Evolutionary conservation across 2,113 vertebrate genomes (phyloP), one percentile per base, ranked within the genome.

Genomic region (Prietella phreatophila): DNA sequence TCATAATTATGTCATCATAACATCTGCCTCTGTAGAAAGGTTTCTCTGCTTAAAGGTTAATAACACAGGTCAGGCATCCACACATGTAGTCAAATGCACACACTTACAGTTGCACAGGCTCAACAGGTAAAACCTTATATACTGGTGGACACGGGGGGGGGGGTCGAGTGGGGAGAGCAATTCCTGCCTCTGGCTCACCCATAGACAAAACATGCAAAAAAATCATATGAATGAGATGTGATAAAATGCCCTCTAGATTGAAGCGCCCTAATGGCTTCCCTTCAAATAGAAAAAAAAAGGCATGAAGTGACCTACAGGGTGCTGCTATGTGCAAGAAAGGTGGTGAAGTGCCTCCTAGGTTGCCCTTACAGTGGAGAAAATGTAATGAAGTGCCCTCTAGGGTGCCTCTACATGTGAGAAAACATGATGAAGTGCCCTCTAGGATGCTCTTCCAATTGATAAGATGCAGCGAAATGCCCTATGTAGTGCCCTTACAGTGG

Each of bases 1-100:
- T 85, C 75, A 85, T 89, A 82, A 90, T 89, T 89, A 88, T 78
- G 73, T 82, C 86, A 88, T 63, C 55, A 33, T 82, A 85, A 67
- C 76, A 88, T 80, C 71, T 86, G 75, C 73, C 58, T 87, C 58
- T 11, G 39, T 73, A 22, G 71, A 82, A 83, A 81, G 82, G 83
- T 83, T 71, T 86, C 63, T 83, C 19, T 10, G 50, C 71, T 5
- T 39, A 71, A 67, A 83, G 79, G 80, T 85, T 82, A 88, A 84
- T 19, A 50, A 17, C 47, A 56, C 7, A 65, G 81, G 79, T 58
- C 89, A 84, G 10, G 20, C 8, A 60, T 22, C 56, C 78, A 33
- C 42, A 84, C 58, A 67, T 50, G 47, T 42, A 42, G 19, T 69
- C 27, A 84, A 22, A 84, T 42, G 22, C 50, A 81, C 53, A 60